phyloP scores from a whole-genome alignment of 2,888 invertebrate species.

The Tipula helvola region DNA sequence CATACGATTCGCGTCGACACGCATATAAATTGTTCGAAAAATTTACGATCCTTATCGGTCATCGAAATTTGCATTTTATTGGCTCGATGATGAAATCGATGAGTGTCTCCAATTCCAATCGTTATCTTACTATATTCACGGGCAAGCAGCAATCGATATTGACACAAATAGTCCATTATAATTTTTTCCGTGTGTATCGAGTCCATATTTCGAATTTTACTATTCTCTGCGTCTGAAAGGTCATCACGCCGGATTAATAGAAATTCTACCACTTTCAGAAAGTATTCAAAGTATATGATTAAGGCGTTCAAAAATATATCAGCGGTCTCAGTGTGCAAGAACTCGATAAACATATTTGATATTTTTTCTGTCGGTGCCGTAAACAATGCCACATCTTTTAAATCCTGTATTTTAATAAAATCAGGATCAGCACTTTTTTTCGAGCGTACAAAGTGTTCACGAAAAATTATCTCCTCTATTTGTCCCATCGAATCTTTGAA shows the following conservation, averaged over 20 bases:
- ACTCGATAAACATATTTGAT: slow-evolving; percentile 24
- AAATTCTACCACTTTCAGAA: slow-evolving; percentile 29
- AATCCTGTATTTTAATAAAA: slow-evolving; percentile 27
- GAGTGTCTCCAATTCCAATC: slow-evolving; percentile 18
- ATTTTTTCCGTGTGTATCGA: slow-evolving; percentile 26
- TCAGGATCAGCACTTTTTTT: slow-evolving; percentile 23
- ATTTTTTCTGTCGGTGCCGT: slow-evolving; percentile 25
- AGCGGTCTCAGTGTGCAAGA: slow-evolving; percentile 26
- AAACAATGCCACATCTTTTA: slow-evolving; percentile 29
- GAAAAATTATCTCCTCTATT: slow-evolving; percentile 24
- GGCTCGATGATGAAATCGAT: slow-evolving; percentile 26
- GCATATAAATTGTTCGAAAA: slow-evolving; percentile 29
- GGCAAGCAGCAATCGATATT: slow-evolving; percentile 30
- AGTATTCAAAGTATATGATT: slow-evolving; percentile 33
- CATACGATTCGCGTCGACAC: slow-evolving; percentile 28
- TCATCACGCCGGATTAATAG: slow-evolving; percentile 30
- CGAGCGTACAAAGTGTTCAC: slow-evolving; percentile 21
- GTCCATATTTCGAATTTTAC: slow-evolving; percentile 14
- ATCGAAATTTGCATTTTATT: slow-evolving; percentile 25
- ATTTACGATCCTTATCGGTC: slow-evolving; percentile 23
- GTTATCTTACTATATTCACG: slow-evolving; percentile 27
- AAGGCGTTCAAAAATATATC: slow-evolving; percentile 27
- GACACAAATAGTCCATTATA: slow-evolving; percentile 26
- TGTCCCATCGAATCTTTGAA: slow-evolving; percentile 26
- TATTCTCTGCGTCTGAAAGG: slow-evolving; percentile 21